Conservation (phyloP, 2,888 invertebrate species). For the Idaea straminata region DNA sequence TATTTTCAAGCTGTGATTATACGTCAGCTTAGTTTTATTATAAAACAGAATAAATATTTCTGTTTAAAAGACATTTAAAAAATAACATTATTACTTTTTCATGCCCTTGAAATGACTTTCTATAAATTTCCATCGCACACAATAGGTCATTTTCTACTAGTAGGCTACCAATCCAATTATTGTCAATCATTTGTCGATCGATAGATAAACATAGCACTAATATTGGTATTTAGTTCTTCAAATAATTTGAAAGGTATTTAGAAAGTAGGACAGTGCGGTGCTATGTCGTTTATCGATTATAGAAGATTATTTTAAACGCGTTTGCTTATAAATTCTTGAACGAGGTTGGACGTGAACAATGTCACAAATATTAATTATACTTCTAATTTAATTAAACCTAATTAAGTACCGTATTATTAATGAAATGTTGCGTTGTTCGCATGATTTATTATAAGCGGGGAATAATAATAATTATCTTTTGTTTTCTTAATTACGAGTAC, state of each 20-base stretch:
- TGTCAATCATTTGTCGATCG: background rate
- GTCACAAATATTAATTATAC: background rate
- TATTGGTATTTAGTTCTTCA: background rate
- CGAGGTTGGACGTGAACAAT: background rate
- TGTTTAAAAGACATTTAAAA: background rate
- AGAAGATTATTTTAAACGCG: conserved; percentile 11
- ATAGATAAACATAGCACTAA: background rate
- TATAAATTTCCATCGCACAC: background rate
- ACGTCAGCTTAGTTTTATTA: background rate
- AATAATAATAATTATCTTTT: conserved; percentile 4
- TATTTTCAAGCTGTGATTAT: conserved; percentile 5
- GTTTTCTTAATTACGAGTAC: background rate
- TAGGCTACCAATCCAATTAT: background rate
- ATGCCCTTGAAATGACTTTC: background rate
- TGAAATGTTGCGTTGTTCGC: conserved; percentile 6
- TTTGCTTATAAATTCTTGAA: conserved; percentile 3
- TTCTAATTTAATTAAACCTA: conserved; percentile 1
- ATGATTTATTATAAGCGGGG: conserved; percentile 3
- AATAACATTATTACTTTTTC: background rate
- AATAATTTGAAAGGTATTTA: background rate
- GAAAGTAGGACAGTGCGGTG: conserved; percentile 1
- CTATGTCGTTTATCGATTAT: conserved; percentile 13
- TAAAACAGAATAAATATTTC: background rate
- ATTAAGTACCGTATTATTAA: conserved; percentile 5
- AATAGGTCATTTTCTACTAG: background rate